Evolutionary conservation across 2,888 invertebrate species (phyloP), one percentile per base, ranked within the genome.

Genomic region (Aelia acuminata): DNA sequence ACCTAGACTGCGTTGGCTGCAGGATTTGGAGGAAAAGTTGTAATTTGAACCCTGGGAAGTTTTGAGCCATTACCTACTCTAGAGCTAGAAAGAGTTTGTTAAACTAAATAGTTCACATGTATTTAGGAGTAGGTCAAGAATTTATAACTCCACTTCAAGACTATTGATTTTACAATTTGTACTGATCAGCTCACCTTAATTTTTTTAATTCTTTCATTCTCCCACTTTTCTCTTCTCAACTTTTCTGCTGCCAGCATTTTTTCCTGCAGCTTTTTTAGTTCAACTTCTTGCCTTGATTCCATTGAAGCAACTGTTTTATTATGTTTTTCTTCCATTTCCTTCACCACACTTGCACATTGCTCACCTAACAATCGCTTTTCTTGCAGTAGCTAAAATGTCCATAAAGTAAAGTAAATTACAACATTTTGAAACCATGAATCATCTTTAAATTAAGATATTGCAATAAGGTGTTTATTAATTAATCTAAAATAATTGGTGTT

Each of bases 121-220:
- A n/a, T n/a, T n/a, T n/a, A n/a, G n/a, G n/a, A n/a, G n/a, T n/a
- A n/a, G n/a, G n/a, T n/a, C n/a, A n/a, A n/a, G n/a, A n/a, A n/a
- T n/a, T n/a, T n/a, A n/a, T n/a, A n/a, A n/a, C n/a, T n/a, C n/a
- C n/a, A n/a, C n/a, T n/a, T n/a, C n/a, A n/a, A n/a, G n/a, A n/a
- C n/a, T n/a, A n/a, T n/a, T n/a, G n/a, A 26, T 57, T 53, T 63
- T 5, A 5, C 18, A 26, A 5, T 26, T n/a, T n/a, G n/a, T 22
- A 8, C 8, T 57, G 13, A 57, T 18, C 35, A 5, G 31, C 20
- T 20, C 57, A 96, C 96, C 94, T 97, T 96, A 88, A 97, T 97
- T 93, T 97, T 97, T 91, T 96, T 96, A 5, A 97, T 97, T 92
- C 96, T 97, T 88, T 95, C 95, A 87, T 96, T 95, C 75, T 97